phyloP scores from a whole-genome alignment of 2,888 invertebrate species.

The Cryptocephalus moraei region DNA sequence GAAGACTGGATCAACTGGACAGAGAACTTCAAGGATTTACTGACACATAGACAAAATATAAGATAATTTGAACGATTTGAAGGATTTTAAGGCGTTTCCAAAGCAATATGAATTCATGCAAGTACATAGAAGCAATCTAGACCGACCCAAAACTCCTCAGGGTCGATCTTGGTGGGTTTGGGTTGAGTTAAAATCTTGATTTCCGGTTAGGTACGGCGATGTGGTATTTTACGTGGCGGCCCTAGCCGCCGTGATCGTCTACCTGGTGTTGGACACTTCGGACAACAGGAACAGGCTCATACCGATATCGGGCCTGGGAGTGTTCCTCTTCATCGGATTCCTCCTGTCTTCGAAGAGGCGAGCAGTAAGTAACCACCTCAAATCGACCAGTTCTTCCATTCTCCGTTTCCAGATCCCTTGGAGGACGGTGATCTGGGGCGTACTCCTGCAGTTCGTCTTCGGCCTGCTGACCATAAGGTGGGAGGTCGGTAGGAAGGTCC shows the following conservation, averaged over 20 bases:
- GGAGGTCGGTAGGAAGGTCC: constrained; percentile 62
- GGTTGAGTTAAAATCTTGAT: too few relatives aligned
- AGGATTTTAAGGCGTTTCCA: too few relatives aligned
- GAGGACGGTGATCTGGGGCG: constrained; percentile 70
- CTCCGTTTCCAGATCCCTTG: constrained; percentile 52
- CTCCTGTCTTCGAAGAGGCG: constrained; percentile 50
- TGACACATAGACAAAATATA: too few relatives aligned
- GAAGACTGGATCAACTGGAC: too few relatives aligned
- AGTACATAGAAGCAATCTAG: too few relatives aligned
- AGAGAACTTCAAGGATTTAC: too few relatives aligned
- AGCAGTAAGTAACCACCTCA: constrained; percentile 32
- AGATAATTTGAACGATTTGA: too few relatives aligned
- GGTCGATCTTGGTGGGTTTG: too few relatives aligned
- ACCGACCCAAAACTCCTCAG: too few relatives aligned
- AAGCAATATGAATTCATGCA: too few relatives aligned
- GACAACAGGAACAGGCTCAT: constrained; percentile 50
- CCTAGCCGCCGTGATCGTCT: constrained; percentile 44
- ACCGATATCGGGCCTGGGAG: constrained; percentile 55
- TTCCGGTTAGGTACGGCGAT: constrained; percentile 46
- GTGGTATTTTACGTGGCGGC: constrained; percentile 37
- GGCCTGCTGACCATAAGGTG: constrained; percentile 80
- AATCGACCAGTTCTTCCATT: too few relatives aligned
- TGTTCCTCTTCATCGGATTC: constrained; percentile 54
- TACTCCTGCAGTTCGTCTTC: constrained; percentile 73
- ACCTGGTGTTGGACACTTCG: constrained; percentile 54